Evolutionary conservation across 2,888 invertebrate genomes (phyloP), one percentile per base, ranked within the genome.

Genomic region (Lepetodrilus schrolli): DNA sequence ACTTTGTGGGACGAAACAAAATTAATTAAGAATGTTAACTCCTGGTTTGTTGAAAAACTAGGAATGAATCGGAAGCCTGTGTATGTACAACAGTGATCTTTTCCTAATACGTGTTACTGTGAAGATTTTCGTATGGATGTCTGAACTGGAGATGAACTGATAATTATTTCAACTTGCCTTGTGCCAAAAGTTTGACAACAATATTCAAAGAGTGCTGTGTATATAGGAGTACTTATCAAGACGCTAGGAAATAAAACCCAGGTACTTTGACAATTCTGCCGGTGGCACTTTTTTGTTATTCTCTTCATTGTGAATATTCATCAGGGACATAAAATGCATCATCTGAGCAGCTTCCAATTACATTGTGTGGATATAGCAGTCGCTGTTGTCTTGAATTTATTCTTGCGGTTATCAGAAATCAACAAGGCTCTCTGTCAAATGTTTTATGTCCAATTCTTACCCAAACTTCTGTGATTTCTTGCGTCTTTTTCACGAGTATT

Each of bases 181-280:
- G 68, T 68, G 68, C 68, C 68, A 68, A 68, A 68, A 43, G 68
- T 68, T 47, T 68, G 58, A 58, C n/a, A 58, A 8, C 34, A 8
- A 23, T 30, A 58, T 34, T 17, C 13, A 13, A 17, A 17, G 68
- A 68, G 68, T 68, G 68, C 47, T 68, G 43, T 68, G 68, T 68
- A 47, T 26, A 68, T 47, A 68, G 17, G 58, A 58, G 58, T 58
- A 58, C 30, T 23, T 48, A 21, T n/a, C n/a, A n/a, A n/a, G n/a
- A n/a, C n/a, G n/a, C n/a, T n/a, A n/a, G n/a, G n/a, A 20, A 48
- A 48, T 4, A 48, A 21, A 48, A 48, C 7, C 17, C 21, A 21
- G 48, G 21, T 48, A 20, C 17, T 21, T 48, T 20, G 21, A 21
- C 48, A 20, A n/a, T 48, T 48, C 26, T 13, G 30, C 10, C 26